Evolutionary conservation across 2,113 vertebrate genomes (phyloP).

Genomic region (Thalassarche chlororhynchos): DNA sequence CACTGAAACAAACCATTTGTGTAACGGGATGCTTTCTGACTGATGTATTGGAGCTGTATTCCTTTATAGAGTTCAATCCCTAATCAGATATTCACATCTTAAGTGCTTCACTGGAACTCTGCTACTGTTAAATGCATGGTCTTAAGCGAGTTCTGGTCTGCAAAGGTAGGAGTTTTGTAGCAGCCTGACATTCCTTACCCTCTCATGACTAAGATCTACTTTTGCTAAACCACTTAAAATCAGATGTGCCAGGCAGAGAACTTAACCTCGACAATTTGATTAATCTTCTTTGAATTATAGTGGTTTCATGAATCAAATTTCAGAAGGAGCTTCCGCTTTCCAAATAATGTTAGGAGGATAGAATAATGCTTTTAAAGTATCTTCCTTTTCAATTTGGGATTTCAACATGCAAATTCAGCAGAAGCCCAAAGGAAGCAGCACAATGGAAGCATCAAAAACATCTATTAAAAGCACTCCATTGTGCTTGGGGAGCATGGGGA

Average conservation of each 20-base stretch:
- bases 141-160: neutral
- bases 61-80: neutral
- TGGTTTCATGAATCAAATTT: constrained; percentile 49
- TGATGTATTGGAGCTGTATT: neutral
- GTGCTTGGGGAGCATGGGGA: neutral
- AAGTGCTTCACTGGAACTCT: constrained; percentile 13
- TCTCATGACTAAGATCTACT: constrained; percentile 15
- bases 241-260: neutral
- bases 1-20: neutral
- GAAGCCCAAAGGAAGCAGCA: constrained; percentile 19
- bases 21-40: neutral
- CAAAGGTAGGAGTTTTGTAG: neutral
- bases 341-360: neutral
- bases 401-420: constrained; percentile 60
- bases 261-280: constrained; percentile 31
- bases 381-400: constrained; percentile 40
- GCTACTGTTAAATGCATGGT: neutral
- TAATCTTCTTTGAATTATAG: constrained; percentile 43
- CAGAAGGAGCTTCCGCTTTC: constrained; percentile 11
- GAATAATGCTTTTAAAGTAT: constrained; percentile 47
- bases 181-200: neutral
- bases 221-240: constrained; percentile 57
- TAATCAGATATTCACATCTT: constrained; percentile 41
- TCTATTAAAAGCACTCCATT: constrained; percentile 33
- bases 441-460: constrained; percentile 37